Conservation (phyloP, 1,140 invertebrate genomes). For the Asbolus verrucosus region DNA sequence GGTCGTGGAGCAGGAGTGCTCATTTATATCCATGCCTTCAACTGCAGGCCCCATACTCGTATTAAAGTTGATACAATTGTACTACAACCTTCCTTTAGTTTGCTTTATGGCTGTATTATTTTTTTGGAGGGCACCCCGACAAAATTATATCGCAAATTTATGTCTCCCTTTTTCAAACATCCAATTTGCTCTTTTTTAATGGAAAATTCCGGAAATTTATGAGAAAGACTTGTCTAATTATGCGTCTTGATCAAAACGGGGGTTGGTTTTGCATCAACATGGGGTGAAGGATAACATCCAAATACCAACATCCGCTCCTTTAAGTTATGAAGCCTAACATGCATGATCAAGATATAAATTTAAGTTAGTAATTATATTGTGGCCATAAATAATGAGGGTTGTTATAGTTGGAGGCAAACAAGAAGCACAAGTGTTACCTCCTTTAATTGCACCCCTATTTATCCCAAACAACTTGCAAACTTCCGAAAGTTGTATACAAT, state of each 20-base stretch:
- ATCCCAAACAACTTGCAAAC: conserved; percentile 51
- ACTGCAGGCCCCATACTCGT: conserved; percentile 40
- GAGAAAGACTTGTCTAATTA: neutral
- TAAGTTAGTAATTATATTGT: conserved; percentile 55
- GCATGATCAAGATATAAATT: conserved; percentile 59
- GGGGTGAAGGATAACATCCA: conserved; percentile 2
- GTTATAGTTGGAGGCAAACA: conserved; percentile 51
- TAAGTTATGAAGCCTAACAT: conserved; percentile 33
- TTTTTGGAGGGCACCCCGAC: neutral
- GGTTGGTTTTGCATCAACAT: neutral
- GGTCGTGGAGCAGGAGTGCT: conserved; percentile 39
- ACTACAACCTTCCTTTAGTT: conserved; percentile 23
- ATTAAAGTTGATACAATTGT: conserved; percentile 47
- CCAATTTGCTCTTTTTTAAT: neutral
- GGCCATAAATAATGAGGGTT: conserved; percentile 58
- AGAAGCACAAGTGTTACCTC: conserved; percentile 57
- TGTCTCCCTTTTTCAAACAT: neutral
- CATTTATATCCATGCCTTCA: conserved; percentile 47
- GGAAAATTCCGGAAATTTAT: neutral
- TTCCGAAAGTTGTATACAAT: conserved; percentile 33
- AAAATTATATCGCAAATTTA: neutral
- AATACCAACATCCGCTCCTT: conserved; percentile 9
- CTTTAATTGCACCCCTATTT: conserved; percentile 56
- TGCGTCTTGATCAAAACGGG: neutral
- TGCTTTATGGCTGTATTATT: conserved; percentile 11